phyloP scores from a whole-genome alignment of 2,113 vertebrate species.

The Sterrhoptilus dennistouni region DNA sequence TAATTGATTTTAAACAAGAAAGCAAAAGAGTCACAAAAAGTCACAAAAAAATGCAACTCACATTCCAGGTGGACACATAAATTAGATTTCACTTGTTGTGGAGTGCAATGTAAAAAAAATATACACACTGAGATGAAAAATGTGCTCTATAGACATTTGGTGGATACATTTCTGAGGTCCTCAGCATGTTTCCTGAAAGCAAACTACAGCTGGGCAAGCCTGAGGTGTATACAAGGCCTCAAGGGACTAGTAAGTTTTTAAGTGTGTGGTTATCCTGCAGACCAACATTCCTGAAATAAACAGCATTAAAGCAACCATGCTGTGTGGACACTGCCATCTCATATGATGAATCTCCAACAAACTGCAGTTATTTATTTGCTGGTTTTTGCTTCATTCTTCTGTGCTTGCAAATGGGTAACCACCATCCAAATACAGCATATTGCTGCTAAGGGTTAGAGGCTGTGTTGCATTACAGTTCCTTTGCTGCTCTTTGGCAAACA shows the following conservation, averaged over 20 bases:
- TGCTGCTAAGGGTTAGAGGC: neutral
- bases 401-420: neutral
- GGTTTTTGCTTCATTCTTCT: neutral
- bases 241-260: neutral
- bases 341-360: neutral
- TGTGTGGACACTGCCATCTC: neutral
- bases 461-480: neutral
- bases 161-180: neutral
- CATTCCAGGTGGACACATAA: neutral
- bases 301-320: neutral
- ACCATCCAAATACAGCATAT: neutral
- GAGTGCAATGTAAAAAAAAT: neutral
- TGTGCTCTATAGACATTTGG: neutral
- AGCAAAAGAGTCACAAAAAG: neutral
- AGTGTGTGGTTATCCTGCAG: neutral
- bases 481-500: neutral
- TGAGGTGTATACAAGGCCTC: slow-evolving; percentile 4
- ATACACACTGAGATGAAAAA: neutral
- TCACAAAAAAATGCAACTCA: neutral
- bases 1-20: neutral
- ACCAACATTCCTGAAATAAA: neutral
- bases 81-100: neutral
- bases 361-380: neutral
- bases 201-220: fast-evolving
- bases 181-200: slow-evolving; percentile 18